These are phyloP conservation scores for Danaus chrysippus DNA, from an alignment of 2,888 invertebrate species.

Conservation along the genomic window DNA sequence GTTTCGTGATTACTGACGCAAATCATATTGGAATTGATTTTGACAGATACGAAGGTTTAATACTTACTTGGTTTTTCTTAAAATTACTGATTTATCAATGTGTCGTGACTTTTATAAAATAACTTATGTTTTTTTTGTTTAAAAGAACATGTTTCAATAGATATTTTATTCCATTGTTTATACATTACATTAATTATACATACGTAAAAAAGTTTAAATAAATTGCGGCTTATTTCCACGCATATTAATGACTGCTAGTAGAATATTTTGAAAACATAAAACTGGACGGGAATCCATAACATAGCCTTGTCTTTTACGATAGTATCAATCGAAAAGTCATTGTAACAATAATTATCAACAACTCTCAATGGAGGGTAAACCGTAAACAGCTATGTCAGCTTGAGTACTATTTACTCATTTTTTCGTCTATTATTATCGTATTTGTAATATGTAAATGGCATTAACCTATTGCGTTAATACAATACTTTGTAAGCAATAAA, in stretches of 20 bases:
- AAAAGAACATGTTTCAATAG: too few relatives aligned
- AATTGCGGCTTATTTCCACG: neutral
- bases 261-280: constrained; percentile 1
- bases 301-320: neutral
- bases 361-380: neutral
- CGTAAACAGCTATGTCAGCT: neutral
- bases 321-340: neutral
- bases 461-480: constrained; percentile 1
- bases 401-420: neutral
- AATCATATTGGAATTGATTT: too few relatives aligned
- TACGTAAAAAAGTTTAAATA: neutral
- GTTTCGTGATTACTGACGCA: too few relatives aligned
- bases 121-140: constrained; percentile 6
- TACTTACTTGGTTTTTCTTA: too few relatives aligned
- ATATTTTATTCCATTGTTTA: too few relatives aligned
- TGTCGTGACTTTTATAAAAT: constrained; percentile 11
- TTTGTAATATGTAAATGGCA: neutral
- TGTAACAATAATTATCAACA: neutral
- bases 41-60: too few relatives aligned
- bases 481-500: neutral
- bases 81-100: neutral
- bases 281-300: neutral
- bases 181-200: too few relatives aligned
- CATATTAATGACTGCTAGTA: neutral
- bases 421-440: neutral